A percentile compares a stretch with the other conserved stretches of the same genome.
phyloP scores from a whole-genome alignment of 2,888 invertebrate genomes.

The Nephrotoma flavescens region DNA sequence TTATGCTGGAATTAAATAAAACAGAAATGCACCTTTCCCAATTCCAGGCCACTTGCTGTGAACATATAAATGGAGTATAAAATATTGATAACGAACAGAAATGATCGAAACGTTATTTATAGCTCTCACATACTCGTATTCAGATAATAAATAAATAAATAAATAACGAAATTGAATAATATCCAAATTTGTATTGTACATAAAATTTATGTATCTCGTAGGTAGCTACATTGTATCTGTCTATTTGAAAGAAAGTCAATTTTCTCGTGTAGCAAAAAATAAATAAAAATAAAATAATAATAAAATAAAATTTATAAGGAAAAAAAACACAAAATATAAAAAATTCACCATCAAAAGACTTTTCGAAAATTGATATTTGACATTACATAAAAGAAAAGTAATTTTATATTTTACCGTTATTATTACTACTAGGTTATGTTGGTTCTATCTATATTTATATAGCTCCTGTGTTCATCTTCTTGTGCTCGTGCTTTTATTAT shows the following conservation, averaged over 20 bases:
- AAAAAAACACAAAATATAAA: neutral
- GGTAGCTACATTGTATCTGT: neutral
- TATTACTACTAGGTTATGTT: neutral
- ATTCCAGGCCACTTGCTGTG: too few relatives aligned
- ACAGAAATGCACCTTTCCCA: too few relatives aligned
- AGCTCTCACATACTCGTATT: neutral
- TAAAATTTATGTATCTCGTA: neutral
- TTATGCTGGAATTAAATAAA: too few relatives aligned
- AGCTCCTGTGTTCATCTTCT: neutral
- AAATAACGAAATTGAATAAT: neutral
- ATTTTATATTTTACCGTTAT: neutral
- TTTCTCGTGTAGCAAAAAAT: neutral
- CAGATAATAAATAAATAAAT: neutral
- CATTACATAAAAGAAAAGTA: neutral
- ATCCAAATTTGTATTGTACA: neutral
- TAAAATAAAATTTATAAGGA: neutral
- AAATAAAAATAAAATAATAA: neutral
- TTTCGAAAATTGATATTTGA: neutral
- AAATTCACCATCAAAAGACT: neutral
- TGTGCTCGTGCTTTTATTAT: neutral
- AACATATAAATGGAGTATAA: neutral
- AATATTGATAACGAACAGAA: neutral
- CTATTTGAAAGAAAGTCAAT: neutral
- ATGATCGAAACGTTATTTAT: neutral
- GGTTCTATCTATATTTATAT: neutral